A percentile compares a stretch with the other conserved stretches of the same genome.
Conservation (phyloP, 1,140 invertebrate species). For the Papilio helenus region DNA sequence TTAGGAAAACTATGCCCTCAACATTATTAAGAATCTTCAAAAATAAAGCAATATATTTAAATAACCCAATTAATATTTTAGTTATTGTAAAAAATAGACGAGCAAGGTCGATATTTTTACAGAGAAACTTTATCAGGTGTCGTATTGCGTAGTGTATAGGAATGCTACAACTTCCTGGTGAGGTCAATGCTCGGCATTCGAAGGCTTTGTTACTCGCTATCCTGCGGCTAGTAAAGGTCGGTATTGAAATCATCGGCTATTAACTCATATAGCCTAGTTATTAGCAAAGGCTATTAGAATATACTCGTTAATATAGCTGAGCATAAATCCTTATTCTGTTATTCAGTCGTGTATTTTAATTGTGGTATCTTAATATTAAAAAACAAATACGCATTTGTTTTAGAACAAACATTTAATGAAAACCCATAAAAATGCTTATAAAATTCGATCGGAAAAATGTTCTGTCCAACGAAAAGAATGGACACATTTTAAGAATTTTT, state of each 20-base stretch:
- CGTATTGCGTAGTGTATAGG: slow-evolving; percentile 48
- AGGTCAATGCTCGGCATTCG: slow-evolving; percentile 46
- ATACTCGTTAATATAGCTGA: too few species aligned
- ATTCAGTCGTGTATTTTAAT: too few species aligned
- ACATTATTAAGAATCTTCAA: background rate
- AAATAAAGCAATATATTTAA: too few species aligned
- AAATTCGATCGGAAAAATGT: too few species aligned
- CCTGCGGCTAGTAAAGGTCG: background rate
- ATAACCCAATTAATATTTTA: background rate
- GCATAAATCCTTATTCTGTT: too few species aligned
- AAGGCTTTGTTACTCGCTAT: slow-evolving; percentile 23
- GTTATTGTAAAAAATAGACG: background rate
- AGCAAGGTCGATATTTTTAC: slow-evolving; percentile 17
- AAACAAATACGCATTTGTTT: too few species aligned
- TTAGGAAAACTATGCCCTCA: background rate
- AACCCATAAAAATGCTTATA: too few species aligned
- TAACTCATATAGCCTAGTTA: background rate
- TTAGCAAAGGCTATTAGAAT: background rate
- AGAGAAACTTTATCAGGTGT: slow-evolving; percentile 39
- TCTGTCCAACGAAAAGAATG: too few species aligned
- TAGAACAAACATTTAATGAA: too few species aligned
- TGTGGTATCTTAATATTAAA: too few species aligned
- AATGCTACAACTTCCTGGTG: slow-evolving; percentile 65
- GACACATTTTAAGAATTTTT: too few species aligned
- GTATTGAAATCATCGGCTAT: slow-evolving; percentile 18